A percentile compares a stretch with the other conserved stretches of the same genome.
Evolutionary conservation across 2,797 vertebrate genomes (phyloP).

Genomic region (Girardinus metallicus): DNA sequence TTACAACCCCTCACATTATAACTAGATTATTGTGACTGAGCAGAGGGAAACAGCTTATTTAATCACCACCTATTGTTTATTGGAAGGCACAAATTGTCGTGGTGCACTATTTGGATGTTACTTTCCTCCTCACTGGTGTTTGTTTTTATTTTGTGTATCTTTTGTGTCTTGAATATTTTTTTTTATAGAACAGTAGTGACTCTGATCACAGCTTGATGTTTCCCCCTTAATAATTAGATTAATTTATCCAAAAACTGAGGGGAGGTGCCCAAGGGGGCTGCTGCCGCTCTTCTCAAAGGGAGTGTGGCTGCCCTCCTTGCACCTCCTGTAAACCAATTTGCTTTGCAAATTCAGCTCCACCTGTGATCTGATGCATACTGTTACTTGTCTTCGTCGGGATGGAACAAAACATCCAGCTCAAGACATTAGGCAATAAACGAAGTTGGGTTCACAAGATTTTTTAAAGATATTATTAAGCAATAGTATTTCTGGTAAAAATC

Average conservation of each 20-base stretch:
- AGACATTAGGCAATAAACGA: not conserved
- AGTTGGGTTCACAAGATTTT: not conserved
- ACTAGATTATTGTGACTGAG: constrained; percentile 27
- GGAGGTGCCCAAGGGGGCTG: constrained; percentile 33
- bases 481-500: not conserved
- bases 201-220: constrained; percentile 19
- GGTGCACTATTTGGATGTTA: constrained; percentile 11
- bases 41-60: constrained; percentile 5
- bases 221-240: constrained; percentile 18
- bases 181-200: constrained; percentile 6
- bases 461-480: not conserved
- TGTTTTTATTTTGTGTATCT: not conserved
- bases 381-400: constrained; percentile 4
- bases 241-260: constrained; percentile 26
- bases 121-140: constrained; percentile 11
- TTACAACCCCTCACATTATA: not conserved
- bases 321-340: constrained; percentile 57
- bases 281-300: constrained; percentile 29
- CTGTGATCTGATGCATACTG: constrained; percentile 44
- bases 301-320: constrained; percentile 42
- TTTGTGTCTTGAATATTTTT: not conserved
- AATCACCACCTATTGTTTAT: constrained; percentile 21
- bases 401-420: not conserved
- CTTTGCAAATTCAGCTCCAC: constrained; percentile 62
- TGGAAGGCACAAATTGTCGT: constrained; percentile 9